Base-by-base conservation (phyloP, 2,113 vertebrate genomes). In the Raja brachyura region DNA sequence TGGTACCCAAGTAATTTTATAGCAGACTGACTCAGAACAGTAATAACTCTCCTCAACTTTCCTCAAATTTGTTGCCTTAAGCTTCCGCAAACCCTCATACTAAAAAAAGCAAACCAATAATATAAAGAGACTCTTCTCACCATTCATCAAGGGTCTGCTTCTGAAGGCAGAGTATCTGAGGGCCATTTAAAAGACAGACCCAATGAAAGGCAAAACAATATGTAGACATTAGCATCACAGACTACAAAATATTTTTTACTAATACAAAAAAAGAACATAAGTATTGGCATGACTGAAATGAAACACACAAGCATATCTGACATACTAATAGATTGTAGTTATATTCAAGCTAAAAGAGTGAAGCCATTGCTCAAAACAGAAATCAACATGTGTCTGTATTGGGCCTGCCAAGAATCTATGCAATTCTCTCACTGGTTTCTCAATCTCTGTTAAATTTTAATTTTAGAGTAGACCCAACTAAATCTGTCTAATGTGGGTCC, bases 61-160 rank as follows among this genome's bases (percentile, higher is more conserved):
- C n/a, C n/a, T n/a, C 81, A 59, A 85, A 85, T 25, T 70, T 68
- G 28, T 73, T 73, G 63, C 90, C 54, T 25, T 48, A 92, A 90
- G 33, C 33, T 70, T 63, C 33, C 48, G 68, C 31, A 92, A 70
- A 25, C 68, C 39, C 66, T 54, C 48, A 92, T 25, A 92, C 20
- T 54, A 28, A 73, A 73, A 48, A 48, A 25, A 92, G n/a, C 66
- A 92, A 70, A 92, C 68, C 33, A 48, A 92, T 4, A 18, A 92
- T 54, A 92, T 39, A 92, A 92, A 92, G 83, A 11, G 8, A 54
- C 33, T 73, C 66, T 92, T 73, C 22, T 74, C 48, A 25, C 4
- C 18, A 70, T 73, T 92, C 39, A 74, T 22, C 33, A 39, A 54
- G 90, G 33, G 63, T 73, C 39, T 48, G 31, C 1, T 33, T 73